phyloP scores from a whole-genome alignment of 2,888 invertebrate species.

The Aproaerema taeniolella region DNA sequence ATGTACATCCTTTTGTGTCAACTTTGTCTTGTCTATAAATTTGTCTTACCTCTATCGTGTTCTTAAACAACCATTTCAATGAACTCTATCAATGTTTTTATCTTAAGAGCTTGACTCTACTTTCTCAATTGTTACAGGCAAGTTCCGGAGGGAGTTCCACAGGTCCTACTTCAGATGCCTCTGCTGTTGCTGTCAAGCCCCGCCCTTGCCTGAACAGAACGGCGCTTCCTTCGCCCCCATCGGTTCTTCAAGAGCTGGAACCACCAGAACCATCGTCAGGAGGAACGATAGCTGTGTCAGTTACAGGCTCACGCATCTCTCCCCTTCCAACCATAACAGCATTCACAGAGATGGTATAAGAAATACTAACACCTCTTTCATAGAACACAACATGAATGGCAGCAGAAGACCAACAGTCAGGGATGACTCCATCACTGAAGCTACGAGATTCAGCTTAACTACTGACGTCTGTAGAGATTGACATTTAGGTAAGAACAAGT shows the following conservation, averaged over 20 bases:
- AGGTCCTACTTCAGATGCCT: conserved; percentile 82
- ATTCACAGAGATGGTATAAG: conserved; percentile 57
- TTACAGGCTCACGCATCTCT: conserved; percentile 63
- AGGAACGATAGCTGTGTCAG: conserved; percentile 69
- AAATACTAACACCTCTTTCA: conserved; percentile 69
- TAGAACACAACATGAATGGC: conserved; percentile 65
- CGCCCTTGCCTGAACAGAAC: conserved; percentile 48
- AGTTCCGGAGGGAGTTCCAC: conserved; percentile 84
- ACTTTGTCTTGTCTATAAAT: too few relatives aligned
- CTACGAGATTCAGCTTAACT: conserved; percentile 57
- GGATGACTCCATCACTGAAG: conserved; percentile 64
- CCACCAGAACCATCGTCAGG: conserved; percentile 59
- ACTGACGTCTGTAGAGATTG: conserved; percentile 63
- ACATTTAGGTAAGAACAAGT: conserved; percentile 47
- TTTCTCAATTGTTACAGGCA: conserved; percentile 76
- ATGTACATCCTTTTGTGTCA: too few relatives aligned
- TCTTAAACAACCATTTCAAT: too few relatives aligned
- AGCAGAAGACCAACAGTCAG: conserved; percentile 50
- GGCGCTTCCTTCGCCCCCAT: conserved; percentile 65
- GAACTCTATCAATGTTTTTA: too few relatives aligned
- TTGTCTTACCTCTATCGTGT: too few relatives aligned
- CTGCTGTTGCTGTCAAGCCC: conserved; percentile 55
- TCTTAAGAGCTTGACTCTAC: too few relatives aligned
- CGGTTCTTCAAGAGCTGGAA: conserved; percentile 62
- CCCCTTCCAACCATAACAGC: conserved; percentile 65